Conservation (phyloP, 2,888 invertebrate species). For the Drosophila pegasa region DNA sequence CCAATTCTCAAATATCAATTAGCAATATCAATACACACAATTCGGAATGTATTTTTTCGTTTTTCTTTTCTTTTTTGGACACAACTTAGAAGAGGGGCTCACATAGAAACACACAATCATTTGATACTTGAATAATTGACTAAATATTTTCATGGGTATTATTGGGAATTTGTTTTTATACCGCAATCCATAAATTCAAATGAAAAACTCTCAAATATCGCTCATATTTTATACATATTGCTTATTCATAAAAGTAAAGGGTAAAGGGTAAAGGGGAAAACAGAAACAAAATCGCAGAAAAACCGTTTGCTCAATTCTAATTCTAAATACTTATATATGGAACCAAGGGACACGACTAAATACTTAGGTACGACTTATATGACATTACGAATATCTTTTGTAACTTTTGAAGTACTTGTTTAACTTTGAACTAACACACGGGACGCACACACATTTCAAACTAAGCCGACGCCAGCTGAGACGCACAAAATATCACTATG, state of each 20-base stretch:
- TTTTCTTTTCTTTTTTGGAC: conserved; percentile 33
- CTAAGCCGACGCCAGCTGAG: conserved; percentile 28
- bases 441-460: conserved; percentile 48
- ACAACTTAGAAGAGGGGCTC: conserved; percentile 44
- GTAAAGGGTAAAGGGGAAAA: conserved; percentile 17
- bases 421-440: conserved; percentile 67
- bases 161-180: not conserved
- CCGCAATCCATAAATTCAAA: conserved; percentile 13
- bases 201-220: not conserved
- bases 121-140: conserved; percentile 64
- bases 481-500: conserved; percentile 62
- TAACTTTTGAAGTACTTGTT: conserved; percentile 58
- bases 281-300: conserved; percentile 17
- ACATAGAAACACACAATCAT: conserved; percentile 43
- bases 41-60: conserved; percentile 40
- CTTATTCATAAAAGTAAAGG: conserved; percentile 41
- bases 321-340: conserved; percentile 21
- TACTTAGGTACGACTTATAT: conserved; percentile 10
- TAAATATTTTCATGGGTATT: conserved; percentile 32
- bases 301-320: conserved; percentile 15
- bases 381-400: conserved; percentile 21
- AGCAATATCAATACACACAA: conserved; percentile 47
- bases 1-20: conserved; percentile 21
- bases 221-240: conserved; percentile 57
- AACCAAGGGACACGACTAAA: conserved; percentile 32